Evolutionary conservation across 2,113 vertebrate genomes (phyloP).

Genomic region (Callocephalon fimbriatum): DNA sequence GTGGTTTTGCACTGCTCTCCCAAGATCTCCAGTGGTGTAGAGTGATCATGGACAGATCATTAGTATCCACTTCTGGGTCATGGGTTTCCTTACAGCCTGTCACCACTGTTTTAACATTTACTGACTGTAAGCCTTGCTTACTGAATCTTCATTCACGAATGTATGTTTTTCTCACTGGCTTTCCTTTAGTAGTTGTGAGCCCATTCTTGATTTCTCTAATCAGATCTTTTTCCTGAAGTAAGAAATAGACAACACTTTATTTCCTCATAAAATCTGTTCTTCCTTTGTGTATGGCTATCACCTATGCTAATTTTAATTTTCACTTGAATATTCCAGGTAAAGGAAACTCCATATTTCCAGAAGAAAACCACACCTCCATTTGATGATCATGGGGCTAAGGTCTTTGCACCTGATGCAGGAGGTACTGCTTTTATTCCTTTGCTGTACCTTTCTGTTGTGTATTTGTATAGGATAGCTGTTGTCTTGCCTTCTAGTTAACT

Average conservation of each 20-base stretch:
- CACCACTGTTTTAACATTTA: not conserved
- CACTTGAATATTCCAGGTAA: slow-evolving; percentile 76
- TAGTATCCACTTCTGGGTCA: not conserved
- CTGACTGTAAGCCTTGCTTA: not conserved
- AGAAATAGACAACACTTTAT: not conserved
- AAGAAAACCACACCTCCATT: slow-evolving; percentile 89
- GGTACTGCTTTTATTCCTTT: slow-evolving; percentile 57
- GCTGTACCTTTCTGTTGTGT: not conserved
- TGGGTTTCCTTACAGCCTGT: not conserved
- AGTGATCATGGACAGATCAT: not conserved
- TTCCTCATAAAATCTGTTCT: not conserved
- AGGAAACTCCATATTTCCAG: slow-evolving; percentile 94
- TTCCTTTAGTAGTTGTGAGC: not conserved
- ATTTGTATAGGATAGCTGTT: not conserved
- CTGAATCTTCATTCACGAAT: not conserved
- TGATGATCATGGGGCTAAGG: slow-evolving; percentile 85
- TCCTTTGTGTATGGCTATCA: not conserved
- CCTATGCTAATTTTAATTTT: not conserved
- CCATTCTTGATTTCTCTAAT: not conserved
- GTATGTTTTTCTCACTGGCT: not conserved
- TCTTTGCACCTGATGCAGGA: slow-evolving; percentile 85
- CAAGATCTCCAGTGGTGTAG: not conserved
- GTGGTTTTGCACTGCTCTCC: not conserved
- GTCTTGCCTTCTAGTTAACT: not conserved
- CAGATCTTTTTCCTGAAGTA: not conserved